Evolutionary conservation across 2,888 invertebrate species (phyloP).

Genomic region (Isoperla grammatica): DNA sequence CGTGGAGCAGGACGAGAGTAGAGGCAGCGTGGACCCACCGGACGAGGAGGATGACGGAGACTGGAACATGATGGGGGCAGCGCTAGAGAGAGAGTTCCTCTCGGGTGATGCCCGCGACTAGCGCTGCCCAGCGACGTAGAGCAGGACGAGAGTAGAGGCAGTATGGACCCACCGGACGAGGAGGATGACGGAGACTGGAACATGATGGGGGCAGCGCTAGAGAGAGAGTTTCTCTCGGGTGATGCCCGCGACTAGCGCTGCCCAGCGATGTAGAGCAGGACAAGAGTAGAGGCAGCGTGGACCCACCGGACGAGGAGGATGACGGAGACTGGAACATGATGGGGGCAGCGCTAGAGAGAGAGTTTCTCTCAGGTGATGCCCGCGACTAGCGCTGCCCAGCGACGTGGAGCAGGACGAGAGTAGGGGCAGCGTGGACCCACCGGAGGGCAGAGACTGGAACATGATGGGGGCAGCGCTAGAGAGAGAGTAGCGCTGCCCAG

Average conservation of each 20-base stretch:
- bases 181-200: constrained; percentile 81
- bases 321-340: constrained; percentile 84
- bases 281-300: constrained; percentile 51
- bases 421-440: constrained; percentile 54
- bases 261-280: too few relatives aligned
- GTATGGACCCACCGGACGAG: constrained; percentile 55
- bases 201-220: constrained; percentile 82
- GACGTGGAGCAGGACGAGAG: constrained; percentile 56
- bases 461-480: constrained; percentile 85
- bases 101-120: constrained; percentile 45
- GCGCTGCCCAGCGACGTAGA: too few relatives aligned
- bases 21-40: constrained; percentile 54
- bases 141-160: constrained; percentile 50
- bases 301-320: constrained; percentile 60
- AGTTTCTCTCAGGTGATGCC: constrained; percentile 60
- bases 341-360: constrained; percentile 81
- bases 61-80: constrained; percentile 86
- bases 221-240: constrained; percentile 72
- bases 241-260: constrained; percentile 33
- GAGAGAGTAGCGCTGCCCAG: too few relatives aligned
- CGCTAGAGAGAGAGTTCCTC: constrained; percentile 78
- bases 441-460: constrained; percentile 69
- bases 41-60: constrained; percentile 70
- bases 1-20: too few relatives aligned
- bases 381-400: constrained; percentile 51